phyloP scores from a whole-genome alignment of 2,888 invertebrate genomes.

The Parnassius smintheus region DNA sequence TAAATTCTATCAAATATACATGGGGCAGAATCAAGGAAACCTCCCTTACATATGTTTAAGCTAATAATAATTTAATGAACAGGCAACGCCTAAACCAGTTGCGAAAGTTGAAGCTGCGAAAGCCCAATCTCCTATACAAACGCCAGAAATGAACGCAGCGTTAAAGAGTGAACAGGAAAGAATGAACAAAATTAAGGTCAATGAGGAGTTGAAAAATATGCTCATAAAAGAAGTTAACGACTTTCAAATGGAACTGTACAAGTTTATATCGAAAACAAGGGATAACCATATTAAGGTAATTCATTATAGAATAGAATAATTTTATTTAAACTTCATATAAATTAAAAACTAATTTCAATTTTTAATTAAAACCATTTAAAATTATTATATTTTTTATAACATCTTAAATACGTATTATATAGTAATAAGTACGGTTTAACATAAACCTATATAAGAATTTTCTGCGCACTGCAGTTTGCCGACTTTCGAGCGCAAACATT shows the following conservation, averaged over 20 bases:
- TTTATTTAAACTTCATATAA: no score
- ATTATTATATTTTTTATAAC: no score
- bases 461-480: no score
- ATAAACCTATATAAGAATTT: no score
- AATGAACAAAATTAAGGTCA: constrained; percentile 54
- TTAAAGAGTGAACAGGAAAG: constrained; percentile 63
- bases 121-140: constrained; percentile 28
- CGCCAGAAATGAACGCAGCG: constrained; percentile 52
- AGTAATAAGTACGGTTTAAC: no score
- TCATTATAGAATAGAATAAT: constrained; percentile 1
- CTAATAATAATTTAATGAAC: background rate
- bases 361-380: no score
- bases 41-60: no score
- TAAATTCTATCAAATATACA: no score
- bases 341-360: no score
- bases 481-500: no score
- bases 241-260: constrained; percentile 84
- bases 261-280: constrained; percentile 78
- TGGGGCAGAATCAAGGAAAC: no score
- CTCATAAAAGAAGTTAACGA: constrained; percentile 83
- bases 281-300: constrained; percentile 79
- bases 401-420: no score
- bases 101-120: constrained; percentile 14
- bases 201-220: constrained; percentile 80
- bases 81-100: constrained; percentile 14